Evolutionary conservation across 2,797 vertebrate species (phyloP), one percentile per base, ranked within the genome.

Genomic region (Pelochelys cantorii): DNA sequence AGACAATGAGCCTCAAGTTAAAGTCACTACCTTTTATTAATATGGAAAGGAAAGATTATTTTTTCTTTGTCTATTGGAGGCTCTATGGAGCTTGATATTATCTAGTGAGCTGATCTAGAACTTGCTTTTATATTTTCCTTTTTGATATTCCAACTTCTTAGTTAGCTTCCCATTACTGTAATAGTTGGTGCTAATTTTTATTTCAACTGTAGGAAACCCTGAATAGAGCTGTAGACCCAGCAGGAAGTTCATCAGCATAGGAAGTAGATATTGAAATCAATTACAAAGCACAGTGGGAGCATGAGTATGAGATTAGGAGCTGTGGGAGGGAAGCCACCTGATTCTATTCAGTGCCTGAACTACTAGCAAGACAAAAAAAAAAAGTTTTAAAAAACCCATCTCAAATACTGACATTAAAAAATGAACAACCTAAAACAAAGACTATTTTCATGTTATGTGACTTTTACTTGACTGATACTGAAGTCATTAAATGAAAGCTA

Each of bases 261-360:
- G 87, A 95, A 92, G 90, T 0, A 94, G 92, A 92, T 86, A 96
- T 94, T 93, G 89, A 95, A 95, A 62, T 90, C 90, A 89, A 94
- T 93, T 88, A 97, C 88, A 96, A 97, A 96, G 95, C 96, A 96
- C 96, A 96, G 95, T 20, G 0, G 3, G 95, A 91, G 90, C 75
- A 91, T 88, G 85, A 78, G 85, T 27, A 84, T 92, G 91, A 96
- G 94, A 96, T 96, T 94, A 96, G 84, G 77, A 96, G 93, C 96
- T 89, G 90, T 94, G 81, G 95, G 96, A 96, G 95, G 92, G 91
- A 90, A 93, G 91, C 94, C 93, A 95, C 96, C 96, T 91, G 96
- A 96, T 93, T 90, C 94, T 91, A 96, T 96, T 96, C 96, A 95
- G 91, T 90, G 91, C 91, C 83, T 54, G 83, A 96, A 74, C 59